Percentiles rank a stretch among this genome's conserved stretches.
Conservation (phyloP, 1,140 invertebrate species). For the Lepidurus couesii region DNA sequence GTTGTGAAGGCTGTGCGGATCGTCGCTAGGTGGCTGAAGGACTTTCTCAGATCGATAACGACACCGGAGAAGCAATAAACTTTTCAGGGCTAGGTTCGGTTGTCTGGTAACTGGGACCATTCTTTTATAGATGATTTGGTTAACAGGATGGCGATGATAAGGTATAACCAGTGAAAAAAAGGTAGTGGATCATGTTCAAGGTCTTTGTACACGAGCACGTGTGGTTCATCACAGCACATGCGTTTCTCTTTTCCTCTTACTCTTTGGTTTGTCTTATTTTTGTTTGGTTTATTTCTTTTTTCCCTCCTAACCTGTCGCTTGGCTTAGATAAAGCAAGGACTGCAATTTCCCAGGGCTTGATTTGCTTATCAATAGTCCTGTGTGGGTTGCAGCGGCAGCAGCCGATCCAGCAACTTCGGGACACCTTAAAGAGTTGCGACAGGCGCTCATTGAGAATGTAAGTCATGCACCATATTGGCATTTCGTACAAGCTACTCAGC, state of each 20-base stretch:
- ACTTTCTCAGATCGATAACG: conserved; percentile 10
- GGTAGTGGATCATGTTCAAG: neutral
- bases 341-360: neutral
- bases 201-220: neutral
- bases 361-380: too few relatives aligned
- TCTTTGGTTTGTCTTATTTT: neutral
- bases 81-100: conserved; percentile 19
- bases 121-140: neutral
- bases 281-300: neutral
- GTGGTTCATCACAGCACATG: neutral
- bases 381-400: too few relatives aligned
- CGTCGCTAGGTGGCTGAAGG: neutral
- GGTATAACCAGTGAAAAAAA: neutral
- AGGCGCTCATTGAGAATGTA: neutral
- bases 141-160: conserved; percentile 1
- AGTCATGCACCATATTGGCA: neutral
- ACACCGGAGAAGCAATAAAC: conserved; percentile 26
- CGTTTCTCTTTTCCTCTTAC: neutral
- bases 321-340: neutral
- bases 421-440: neutral
- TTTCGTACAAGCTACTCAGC: neutral
- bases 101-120: neutral
- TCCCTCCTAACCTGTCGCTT: neutral
- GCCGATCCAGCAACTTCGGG: too few relatives aligned
- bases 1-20: neutral